Evolutionary conservation across 2,797 vertebrate genomes (phyloP), one percentile per base, ranked within the genome.

Genomic region (Corythornis leucogaster): DNA sequence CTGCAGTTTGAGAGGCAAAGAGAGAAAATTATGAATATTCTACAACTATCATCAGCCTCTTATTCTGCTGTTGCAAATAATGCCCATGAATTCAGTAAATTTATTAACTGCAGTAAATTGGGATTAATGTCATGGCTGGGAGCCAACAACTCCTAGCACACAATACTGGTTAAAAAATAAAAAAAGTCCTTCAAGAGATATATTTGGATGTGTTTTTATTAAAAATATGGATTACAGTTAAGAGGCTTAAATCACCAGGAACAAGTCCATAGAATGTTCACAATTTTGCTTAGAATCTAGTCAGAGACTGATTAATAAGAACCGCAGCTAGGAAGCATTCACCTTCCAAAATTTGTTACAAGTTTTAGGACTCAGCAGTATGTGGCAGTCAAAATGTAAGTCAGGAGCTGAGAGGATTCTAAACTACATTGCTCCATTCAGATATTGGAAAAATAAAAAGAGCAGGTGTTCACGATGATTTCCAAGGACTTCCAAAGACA

Each of bases 221-320:
- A 81, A 59, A 92, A 91, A 76, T 30, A 38, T 84, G 88, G 83
- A 86, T 91, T 93, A 91, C 42, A 79, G 43, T 66, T 91, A 95
- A 92, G 90, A 67, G 57, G 88, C 76, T 94, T 94, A 86, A 86
- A 70, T 59, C 59, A 81, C 68, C 70, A 73, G 55, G 70, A 69
- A 30, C 4, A 28, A 58, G 15, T 26, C 85, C 2, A 0, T 30
- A 76, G 78, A 79, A 79, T 70, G 40, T 88, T 90, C 21, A 81
- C 55, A n/a, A 6, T 55, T 91, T 91, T 66, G 30, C 70, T 79
- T 76, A 80, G 54, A 88, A 93, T 81, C 42, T 46, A 68, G 33
- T 28, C 51, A 59, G 26, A 46, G 22, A 59, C 30, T 16, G 24
- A 80, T 83, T 85, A 54, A 75, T 53, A 87, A 67, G 10, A 67